Evolutionary conservation across 2,888 invertebrate genomes (phyloP), one percentile per base, ranked within the genome.

Genomic region (Temnothorax ravouxi): DNA sequence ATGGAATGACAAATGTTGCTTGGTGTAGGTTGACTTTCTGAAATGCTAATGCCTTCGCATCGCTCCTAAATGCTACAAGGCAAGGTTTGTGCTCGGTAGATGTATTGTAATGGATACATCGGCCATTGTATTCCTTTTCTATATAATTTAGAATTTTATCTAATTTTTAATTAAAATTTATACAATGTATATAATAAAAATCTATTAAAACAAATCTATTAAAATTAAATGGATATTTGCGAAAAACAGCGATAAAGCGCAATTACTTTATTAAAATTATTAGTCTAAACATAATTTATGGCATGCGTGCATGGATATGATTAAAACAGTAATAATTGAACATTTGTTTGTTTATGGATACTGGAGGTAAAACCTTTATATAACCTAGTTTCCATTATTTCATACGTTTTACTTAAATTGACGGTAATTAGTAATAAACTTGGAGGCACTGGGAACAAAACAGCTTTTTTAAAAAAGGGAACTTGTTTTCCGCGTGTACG

Each of bases 1-100:
- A 87, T 74, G 62, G 80, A 84, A 89, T 88, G 88, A 88, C 87
- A 87, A 91, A 91, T 86, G 86, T 67, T 86, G 66, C 50, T 47
- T 61, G 71, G 15, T 67, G 18, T 47, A 67, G 54, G 77, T 80
- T 79, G 52, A 80, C 75, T 66, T 83, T 80, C 64, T 62, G 38
- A 84, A 85, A 71, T 85, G 71, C 83, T 89, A 89, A 90, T 88
- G 66, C 67, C 25, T 52, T 38, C 52, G 25, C 66, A 34, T 64
- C 38, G 34, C 64, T 25, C 11, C 18, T 50, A 64, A 52, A 11
- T 25, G 18, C 13, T 25, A 38, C 25, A 38, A 41, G 38, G 69
- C 54, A 29, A 44, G 18, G 18, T 77, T 64, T 38, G 11, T 21
- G 34, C 18, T 41, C n/a, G 41, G 34, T 18, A 54, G 41, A n/a